Base-by-base conservation (phyloP, 1,140 invertebrate genomes). In the Philopotamus ludificatus region DNA sequence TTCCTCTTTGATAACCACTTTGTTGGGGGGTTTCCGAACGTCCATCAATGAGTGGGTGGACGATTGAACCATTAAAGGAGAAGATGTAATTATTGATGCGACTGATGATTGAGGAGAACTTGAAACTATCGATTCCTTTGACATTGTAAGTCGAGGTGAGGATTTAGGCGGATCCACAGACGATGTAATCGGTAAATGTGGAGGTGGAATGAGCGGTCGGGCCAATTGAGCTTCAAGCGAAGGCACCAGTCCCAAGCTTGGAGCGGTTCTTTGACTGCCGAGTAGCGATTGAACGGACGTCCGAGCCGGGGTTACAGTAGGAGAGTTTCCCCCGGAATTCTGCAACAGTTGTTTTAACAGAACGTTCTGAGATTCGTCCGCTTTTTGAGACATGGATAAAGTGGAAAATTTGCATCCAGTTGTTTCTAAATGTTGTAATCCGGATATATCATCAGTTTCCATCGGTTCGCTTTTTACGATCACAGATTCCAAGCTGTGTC, bases 331-430 rank as follows among this genome's bases (percentile, higher is more conserved):
- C 3, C 84, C 90, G 8, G 90, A 91, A 70, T 93, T 95, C 75
- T 95, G 92, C 16, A 97, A 75, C 21, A 97, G 78, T 75, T 96
- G 91, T 73, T 96, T 96, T 16, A 97, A 75, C 15, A 97, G 76
- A 8, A 94, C 93, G 79, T 96, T 95, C 74, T 94, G 91, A 1
- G 90, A 90, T 67, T 93, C 90, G 71, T 91, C 89, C 47, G 84
- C 81, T 71, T 82, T 86, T 75, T 67, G 50, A n/a, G 72, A 64
- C 22, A 64, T 66, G 42, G 59, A 51, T 21, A 76, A 50, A 18
- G 54, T 61, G 3, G 74, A 74, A 63, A 71, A 73, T 60, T 76
- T 76, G 65, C 73, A 75, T n/a, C 73, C 74, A 25, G 57, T 62
- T 16, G 50, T 47, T 55, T 69, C 67, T 44, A 59, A 8, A 54